Percentiles rank a stretch among this genome's conserved stretches.
Conservation (phyloP, 2,113 vertebrate species). For the Mungos mungo region DNA sequence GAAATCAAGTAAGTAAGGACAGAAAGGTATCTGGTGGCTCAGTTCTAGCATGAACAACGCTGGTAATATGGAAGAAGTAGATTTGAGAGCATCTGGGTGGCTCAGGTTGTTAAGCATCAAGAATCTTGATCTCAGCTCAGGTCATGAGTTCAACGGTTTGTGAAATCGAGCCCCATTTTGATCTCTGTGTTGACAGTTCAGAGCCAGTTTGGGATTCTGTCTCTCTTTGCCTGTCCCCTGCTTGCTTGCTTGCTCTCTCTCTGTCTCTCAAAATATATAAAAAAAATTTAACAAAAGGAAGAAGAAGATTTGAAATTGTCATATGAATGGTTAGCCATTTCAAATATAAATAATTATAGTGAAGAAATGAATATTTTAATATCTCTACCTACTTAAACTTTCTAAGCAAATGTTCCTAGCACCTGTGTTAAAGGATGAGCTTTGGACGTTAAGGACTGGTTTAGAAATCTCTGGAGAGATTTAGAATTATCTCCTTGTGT, state of each 20-base stretch:
- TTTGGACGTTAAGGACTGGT: neutral
- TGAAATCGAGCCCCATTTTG: too few relatives aligned
- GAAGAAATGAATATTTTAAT: neutral
- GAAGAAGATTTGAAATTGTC: neutral
- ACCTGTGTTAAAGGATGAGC: neutral
- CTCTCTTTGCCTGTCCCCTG: too few relatives aligned
- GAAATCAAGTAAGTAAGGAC: neutral
- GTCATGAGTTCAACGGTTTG: too few relatives aligned
- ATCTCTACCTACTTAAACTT: neutral
- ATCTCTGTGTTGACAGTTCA: too few relatives aligned
- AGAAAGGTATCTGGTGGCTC: neutral
- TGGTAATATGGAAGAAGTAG: neutral
- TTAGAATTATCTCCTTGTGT: neutral
- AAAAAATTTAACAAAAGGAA: neutral
- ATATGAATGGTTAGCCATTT: neutral
- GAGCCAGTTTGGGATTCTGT: too few relatives aligned
- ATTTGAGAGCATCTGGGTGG: neutral
- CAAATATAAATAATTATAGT: neutral
- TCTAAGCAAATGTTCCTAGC: neutral
- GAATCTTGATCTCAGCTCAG: too few relatives aligned
- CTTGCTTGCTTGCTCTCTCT: too few relatives aligned
- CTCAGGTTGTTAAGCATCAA: too few relatives aligned
- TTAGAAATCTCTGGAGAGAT: neutral
- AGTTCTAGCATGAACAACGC: neutral
- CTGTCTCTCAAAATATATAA: too few relatives aligned